Evolutionary conservation across 1,140 invertebrate species (phyloP).

Genomic region (Antheraea mylitta): DNA sequence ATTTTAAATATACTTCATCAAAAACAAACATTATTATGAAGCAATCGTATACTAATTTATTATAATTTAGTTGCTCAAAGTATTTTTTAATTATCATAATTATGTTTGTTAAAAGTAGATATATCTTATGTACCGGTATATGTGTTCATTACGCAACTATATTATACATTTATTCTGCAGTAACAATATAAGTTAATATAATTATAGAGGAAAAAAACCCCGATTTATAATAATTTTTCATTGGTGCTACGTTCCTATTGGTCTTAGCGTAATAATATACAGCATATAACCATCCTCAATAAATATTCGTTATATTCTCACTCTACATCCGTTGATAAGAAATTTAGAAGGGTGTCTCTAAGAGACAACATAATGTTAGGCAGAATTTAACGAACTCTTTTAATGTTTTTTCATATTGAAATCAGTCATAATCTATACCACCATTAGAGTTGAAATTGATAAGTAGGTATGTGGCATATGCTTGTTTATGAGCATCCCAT

Average conservation of each 20-base stretch:
- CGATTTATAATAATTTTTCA: no score
- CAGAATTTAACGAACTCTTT: conserved; percentile 10
- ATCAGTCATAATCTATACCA: conserved; percentile 34
- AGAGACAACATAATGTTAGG: conserved; percentile 20
- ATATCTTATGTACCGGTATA: no score
- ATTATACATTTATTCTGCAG: no score
- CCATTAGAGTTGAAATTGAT: conserved; percentile 67
- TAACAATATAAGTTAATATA: no score
- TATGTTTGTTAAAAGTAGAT: background rate
- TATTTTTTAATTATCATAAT: background rate
- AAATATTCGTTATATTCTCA: no score
- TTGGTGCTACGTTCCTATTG: no score
- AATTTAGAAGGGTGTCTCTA: conserved; percentile 6
- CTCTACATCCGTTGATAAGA: background rate
- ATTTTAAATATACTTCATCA: no score
- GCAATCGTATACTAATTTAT: conserved; percentile 1
- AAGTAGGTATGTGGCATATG: conserved; percentile 72
- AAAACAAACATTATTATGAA: no score
- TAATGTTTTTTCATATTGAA: conserved; percentile 13
- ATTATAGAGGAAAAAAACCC: no score
- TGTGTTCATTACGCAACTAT: no score
- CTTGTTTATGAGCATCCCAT: conserved; percentile 59
- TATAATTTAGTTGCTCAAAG: background rate
- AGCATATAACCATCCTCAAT: no score
- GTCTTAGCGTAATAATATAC: no score